phyloP scores from a whole-genome alignment of 2,888 invertebrate genomes.

The Endomychus coccineus region DNA sequence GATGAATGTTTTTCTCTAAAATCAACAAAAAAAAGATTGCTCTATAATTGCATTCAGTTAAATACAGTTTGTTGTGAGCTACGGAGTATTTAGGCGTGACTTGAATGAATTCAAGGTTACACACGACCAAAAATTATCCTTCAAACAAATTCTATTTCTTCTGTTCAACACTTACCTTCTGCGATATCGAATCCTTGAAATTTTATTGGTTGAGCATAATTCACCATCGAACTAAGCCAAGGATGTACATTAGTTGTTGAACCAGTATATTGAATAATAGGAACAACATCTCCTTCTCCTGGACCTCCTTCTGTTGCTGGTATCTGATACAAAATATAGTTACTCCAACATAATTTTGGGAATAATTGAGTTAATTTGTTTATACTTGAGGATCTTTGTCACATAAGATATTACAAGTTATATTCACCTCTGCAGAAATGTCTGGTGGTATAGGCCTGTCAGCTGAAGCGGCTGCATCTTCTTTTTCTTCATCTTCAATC shows the following conservation, averaged over 20 bases:
- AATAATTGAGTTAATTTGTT: too few relatives aligned
- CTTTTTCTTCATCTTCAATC: conserved; percentile 83
- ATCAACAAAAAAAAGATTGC: too few relatives aligned
- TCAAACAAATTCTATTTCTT: too few relatives aligned
- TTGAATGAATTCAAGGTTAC: too few relatives aligned
- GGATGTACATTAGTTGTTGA: conserved; percentile 99
- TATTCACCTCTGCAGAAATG: conserved; percentile 36
- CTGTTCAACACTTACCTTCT: too few relatives aligned
- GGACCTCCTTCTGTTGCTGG: conserved; percentile 53
- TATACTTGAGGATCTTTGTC: too few relatives aligned
- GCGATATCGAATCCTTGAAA: conserved; percentile 97
- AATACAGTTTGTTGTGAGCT: too few relatives aligned
- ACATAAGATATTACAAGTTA: too few relatives aligned
- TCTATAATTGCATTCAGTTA: not conserved
- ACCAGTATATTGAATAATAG: conserved; percentile 78
- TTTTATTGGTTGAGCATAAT: conserved; percentile 99
- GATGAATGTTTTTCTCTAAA: conserved; percentile 88
- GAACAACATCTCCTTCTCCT: conserved; percentile 55
- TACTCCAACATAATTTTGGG: too few relatives aligned
- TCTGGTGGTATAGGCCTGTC: conserved; percentile 39
- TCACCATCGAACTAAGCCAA: conserved; percentile 96
- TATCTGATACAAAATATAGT: too few relatives aligned
- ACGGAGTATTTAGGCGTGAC: too few relatives aligned
- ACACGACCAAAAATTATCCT: too few relatives aligned
- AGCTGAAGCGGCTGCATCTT: conserved; percentile 66